Percentiles rank a stretch among this genome's conserved stretches.
Conservation (phyloP, 2,113 vertebrate genomes). For the Gallinago paraguaiae region DNA sequence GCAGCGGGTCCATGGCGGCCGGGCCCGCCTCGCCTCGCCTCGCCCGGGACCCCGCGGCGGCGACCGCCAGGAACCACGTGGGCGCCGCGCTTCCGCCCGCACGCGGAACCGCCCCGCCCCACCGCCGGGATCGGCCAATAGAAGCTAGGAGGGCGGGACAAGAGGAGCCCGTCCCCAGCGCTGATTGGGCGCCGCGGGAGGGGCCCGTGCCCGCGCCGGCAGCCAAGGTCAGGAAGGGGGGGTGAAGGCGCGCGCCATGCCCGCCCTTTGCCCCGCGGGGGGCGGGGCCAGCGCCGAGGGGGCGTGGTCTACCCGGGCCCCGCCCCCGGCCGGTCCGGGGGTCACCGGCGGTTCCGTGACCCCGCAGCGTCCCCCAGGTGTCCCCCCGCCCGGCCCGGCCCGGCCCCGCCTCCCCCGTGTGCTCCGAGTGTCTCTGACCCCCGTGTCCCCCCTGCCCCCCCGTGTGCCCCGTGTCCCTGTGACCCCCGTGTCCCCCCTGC, state of each 20-base stretch:
- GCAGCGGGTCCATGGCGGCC: conserved; percentile 86
- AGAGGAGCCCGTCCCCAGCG: rapidly evolving
- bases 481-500: no score
- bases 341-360: no score
- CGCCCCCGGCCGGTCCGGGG: neutral
- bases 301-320: neutral
- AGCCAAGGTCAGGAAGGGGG: neutral
- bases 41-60: no score
- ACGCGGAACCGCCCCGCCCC: neutral
- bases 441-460: no score
- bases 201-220: neutral
- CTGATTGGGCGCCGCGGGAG: rapidly evolving
- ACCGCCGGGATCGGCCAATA: rapidly evolving
- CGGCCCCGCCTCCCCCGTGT: no score
- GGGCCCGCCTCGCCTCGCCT: no score
- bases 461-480: no score
- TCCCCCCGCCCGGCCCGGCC: no score
- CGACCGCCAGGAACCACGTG: neutral
- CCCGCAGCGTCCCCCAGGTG: neutral
- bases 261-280: neutral
- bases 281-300: neutral
- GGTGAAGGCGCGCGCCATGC: neutral
- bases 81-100: neutral
- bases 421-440: no score
- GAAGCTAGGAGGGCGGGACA: rapidly evolving